Evolutionary conservation across 64 coral and sea anemone genomes (phyloP).

Genomic region (Pachyseris speciosa): DNA sequence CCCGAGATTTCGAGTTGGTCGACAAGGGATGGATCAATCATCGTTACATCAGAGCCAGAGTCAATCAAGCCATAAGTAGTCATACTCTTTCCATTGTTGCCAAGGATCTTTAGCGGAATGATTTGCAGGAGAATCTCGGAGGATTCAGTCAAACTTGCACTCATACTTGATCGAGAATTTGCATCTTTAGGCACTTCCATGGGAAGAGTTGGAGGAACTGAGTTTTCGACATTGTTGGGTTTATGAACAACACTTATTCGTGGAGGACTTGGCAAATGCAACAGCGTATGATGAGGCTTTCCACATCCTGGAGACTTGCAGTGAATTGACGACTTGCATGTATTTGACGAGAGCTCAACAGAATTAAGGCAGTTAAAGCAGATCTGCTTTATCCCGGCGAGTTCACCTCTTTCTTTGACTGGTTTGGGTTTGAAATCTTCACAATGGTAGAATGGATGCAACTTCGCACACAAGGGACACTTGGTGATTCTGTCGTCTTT

Average conservation of each 20-base stretch:
- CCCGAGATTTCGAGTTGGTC: neutral
- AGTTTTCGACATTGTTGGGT: neutral
- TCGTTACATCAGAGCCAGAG: slow-evolving; percentile 35
- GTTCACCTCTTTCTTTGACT: slow-evolving; percentile 19
- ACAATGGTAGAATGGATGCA: slow-evolving; percentile 37
- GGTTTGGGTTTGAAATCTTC: slow-evolving; percentile 26
- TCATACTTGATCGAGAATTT: neutral
- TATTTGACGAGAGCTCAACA: slow-evolving; percentile 7
- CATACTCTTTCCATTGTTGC: neutral
- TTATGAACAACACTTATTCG: neutral
- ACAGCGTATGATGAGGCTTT: slow-evolving; percentile 35
- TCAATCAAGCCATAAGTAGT: slow-evolving; percentile 29
- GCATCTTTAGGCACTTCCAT: neutral
- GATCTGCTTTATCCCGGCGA: slow-evolving; percentile 2
- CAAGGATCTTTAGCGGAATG: slow-evolving; percentile 4
- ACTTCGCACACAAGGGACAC: slow-evolving; percentile 5
- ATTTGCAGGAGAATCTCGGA: slow-evolving; percentile 1
- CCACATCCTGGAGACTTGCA: slow-evolving; percentile 31
- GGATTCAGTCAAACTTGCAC: neutral
- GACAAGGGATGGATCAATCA: slow-evolving; percentile 27
- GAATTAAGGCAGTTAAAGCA: slow-evolving; percentile 53
- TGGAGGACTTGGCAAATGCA: slow-evolving; percentile 13
- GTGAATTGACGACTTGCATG: slow-evolving; percentile 16
- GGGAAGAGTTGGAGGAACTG: neutral
- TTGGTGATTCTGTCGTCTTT: neutral